Percentiles rank a stretch among this genome's conserved stretches.
Evolutionary conservation across 2,888 invertebrate genomes (phyloP).

Genomic region (Ernsta delagoae): DNA sequence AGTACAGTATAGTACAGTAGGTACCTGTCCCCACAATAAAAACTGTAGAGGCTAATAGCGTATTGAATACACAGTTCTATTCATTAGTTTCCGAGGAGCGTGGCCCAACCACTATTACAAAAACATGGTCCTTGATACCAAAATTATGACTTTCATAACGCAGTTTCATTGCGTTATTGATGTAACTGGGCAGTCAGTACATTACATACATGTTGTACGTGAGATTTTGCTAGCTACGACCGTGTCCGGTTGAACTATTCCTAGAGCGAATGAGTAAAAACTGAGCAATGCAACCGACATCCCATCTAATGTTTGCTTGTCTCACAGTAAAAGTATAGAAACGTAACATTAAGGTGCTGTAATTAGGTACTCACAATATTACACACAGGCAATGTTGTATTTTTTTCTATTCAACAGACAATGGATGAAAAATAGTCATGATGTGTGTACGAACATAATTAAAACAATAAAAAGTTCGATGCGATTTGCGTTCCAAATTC

Average conservation of each 20-base stretch:
- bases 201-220: constrained; percentile 39
- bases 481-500: constrained; percentile 36
- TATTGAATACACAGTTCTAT: neutral
- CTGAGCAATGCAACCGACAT: constrained; percentile 31
- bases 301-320: constrained; percentile 31
- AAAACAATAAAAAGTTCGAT: constrained; percentile 25
- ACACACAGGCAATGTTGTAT: neutral
- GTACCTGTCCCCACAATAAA: too few relatives aligned
- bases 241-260: constrained; percentile 31
- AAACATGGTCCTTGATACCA: constrained; percentile 38
- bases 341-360: constrained; percentile 12
- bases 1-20: too few relatives aligned
- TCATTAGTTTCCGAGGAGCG: constrained; percentile 15
- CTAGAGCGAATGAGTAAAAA: constrained; percentile 36
- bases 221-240: constrained; percentile 39
- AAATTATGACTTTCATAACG: constrained; percentile 41
- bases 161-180: constrained; percentile 24
- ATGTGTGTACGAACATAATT: neutral
- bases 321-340: constrained; percentile 23
- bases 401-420: constrained; percentile 2
- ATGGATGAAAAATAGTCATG: constrained; percentile 10
- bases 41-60: constrained; percentile 4
- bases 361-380: constrained; percentile 32
- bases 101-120: constrained; percentile 39
- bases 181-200: constrained; percentile 21